Evolutionary conservation across 2,113 vertebrate genomes (phyloP).

Genomic region (Cyprinodon tularosa): DNA sequence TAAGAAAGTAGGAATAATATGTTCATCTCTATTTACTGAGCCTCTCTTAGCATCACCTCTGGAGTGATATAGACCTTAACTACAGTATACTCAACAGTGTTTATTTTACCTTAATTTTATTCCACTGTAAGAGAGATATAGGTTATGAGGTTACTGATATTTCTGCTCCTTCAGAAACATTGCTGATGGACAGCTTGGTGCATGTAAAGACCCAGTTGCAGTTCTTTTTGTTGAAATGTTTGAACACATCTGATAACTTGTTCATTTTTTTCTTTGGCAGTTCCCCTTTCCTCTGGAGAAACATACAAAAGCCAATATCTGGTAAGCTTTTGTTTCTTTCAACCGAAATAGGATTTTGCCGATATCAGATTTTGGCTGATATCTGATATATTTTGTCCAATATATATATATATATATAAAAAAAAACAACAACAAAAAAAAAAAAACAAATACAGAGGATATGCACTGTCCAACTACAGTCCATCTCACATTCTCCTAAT

Average conservation of each 20-base stretch:
- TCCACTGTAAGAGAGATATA: background rate
- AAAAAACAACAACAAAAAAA: too few relatives aligned
- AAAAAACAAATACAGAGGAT: too few relatives aligned
- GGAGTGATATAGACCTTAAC: background rate
- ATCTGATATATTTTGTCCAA: too few relatives aligned
- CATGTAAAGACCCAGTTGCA: background rate
- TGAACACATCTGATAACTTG: background rate
- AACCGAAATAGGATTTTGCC: too few relatives aligned
- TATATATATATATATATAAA: too few relatives aligned
- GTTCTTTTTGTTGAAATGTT: background rate
- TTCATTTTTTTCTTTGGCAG: background rate
- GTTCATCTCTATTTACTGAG: background rate
- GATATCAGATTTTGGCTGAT: too few relatives aligned
- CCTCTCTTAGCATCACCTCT: background rate
- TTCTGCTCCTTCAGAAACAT: background rate
- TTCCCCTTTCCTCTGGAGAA: background rate
- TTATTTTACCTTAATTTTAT: background rate
- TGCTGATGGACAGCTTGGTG: background rate
- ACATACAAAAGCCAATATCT: background rate
- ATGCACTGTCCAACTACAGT: too few relatives aligned
- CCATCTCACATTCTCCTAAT: too few relatives aligned
- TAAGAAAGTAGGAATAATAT: background rate
- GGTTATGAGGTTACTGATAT: background rate
- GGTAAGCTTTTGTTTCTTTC: too few relatives aligned
- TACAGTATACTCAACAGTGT: background rate